Evolutionary conservation across 92 coral and sea anemone species (phyloP).

Genomic region (Ricordea florida): DNA sequence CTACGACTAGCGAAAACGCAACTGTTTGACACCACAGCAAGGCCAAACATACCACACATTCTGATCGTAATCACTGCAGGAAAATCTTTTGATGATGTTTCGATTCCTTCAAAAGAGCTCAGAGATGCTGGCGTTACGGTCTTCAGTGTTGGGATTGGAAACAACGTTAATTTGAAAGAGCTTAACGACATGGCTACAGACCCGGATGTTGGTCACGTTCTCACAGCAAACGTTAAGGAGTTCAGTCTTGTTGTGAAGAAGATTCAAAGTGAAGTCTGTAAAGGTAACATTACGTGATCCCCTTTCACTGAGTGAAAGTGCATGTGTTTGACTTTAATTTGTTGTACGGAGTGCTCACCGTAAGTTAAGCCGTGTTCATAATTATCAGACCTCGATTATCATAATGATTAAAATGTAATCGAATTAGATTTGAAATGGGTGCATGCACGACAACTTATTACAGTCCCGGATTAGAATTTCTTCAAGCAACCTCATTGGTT

Average conservation of each 20-base stretch:
- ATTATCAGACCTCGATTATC: no score
- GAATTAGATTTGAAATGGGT: no score
- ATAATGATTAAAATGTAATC: no score
- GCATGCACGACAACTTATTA: no score
- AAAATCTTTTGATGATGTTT: conserved; percentile 12
- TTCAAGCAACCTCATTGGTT: no score
- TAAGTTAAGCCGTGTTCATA: no score
- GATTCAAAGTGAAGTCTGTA: conserved; percentile 17
- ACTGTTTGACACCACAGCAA: conserved; percentile 31
- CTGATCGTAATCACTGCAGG: conserved; percentile 52
- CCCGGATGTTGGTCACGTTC: conserved; percentile 34
- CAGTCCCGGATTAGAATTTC: no score
- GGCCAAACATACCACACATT: conserved; percentile 41
- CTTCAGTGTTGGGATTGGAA: conserved; percentile 51
- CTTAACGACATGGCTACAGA: conserved; percentile 42
- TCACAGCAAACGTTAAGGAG: background rate
- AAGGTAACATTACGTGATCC: background rate
- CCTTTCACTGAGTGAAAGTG: background rate
- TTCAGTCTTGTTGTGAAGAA: conserved; percentile 4
- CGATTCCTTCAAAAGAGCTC: conserved; percentile 23
- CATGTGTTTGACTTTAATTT: background rate
- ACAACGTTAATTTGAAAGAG: background rate
- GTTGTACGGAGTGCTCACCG: no score
- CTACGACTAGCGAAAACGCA: conserved; percentile 17
- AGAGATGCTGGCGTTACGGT: conserved; percentile 28